Conservation (phyloP, 2,113 vertebrate genomes). For the Onychostoma macrolepis region DNA sequence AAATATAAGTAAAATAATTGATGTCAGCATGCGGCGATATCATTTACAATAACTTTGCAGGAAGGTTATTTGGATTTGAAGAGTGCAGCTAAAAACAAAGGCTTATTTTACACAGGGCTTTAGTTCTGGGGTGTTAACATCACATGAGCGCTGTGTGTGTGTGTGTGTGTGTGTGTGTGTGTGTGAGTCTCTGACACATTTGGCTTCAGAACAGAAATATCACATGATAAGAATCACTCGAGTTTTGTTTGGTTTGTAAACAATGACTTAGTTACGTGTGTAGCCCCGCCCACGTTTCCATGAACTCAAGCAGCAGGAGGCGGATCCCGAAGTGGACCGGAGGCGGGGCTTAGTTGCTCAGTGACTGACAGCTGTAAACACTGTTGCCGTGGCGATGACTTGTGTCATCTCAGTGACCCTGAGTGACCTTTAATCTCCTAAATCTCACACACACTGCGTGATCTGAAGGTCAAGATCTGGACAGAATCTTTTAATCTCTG, state of each 20-base stretch:
- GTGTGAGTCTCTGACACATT: not conserved
- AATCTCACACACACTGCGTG: not conserved
- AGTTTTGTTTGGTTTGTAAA: slow-evolving; percentile 63
- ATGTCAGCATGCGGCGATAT: not conserved
- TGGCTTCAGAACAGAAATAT: not conserved
- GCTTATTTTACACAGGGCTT: slow-evolving; percentile 8
- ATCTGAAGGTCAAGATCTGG: too few species aligned
- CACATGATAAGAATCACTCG: slow-evolving; percentile 17
- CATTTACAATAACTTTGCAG: not conserved
- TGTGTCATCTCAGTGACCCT: not conserved
- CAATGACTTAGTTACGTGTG: slow-evolving; percentile 43
- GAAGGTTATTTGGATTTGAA: not conserved
- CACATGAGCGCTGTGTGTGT: not conserved
- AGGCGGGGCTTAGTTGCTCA: slow-evolving; percentile 36
- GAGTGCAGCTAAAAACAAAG: slow-evolving; percentile 10
- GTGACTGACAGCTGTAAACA: slow-evolving; percentile 16
- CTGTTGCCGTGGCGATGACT: not conserved
- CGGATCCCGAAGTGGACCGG: slow-evolving; percentile 55
- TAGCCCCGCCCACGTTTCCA: slow-evolving; percentile 25
- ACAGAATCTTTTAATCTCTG: not conserved
- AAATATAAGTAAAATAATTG: not conserved
- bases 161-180: slow-evolving; percentile 7
- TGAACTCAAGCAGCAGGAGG: slow-evolving; percentile 22
- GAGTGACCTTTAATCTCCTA: not conserved
- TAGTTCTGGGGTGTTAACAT: not conserved